These are phyloP conservation scores for Falco peregrinus DNA, from an alignment of 2,797 vertebrate species.

Conservation along the genomic window DNA sequence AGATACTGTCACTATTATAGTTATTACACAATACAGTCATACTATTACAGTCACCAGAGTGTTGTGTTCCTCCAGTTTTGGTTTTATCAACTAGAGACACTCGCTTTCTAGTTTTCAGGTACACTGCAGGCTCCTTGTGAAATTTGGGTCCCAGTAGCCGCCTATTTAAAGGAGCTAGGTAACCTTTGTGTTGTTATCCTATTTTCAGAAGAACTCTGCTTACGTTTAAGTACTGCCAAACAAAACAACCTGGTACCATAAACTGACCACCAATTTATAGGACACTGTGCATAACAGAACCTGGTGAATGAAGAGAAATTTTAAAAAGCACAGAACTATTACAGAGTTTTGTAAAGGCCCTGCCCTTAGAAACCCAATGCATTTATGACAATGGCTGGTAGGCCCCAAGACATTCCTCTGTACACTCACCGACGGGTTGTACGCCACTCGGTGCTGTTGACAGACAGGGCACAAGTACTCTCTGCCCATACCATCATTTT, in stretches of 20 bases:
- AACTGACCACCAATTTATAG: neutral
- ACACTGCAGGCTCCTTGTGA: neutral
- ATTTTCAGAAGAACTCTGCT: neutral
- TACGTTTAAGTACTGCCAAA: neutral
- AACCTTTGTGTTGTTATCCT: neutral
- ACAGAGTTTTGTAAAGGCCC: neutral
- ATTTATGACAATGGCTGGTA: neutral
- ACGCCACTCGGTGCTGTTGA: neutral
- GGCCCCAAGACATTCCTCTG: neutral
- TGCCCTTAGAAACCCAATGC: neutral
- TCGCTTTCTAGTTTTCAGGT: slow-evolving; percentile 18
- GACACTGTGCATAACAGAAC: neutral
- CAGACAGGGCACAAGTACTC: neutral
- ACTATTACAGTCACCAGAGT: neutral
- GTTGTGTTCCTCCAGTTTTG: neutral
- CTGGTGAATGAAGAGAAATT: neutral
- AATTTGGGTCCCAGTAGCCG: neutral
- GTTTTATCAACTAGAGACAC: neutral
- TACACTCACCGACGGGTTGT: neutral
- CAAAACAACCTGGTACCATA: neutral
- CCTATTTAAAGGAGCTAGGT: neutral
- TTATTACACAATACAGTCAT: slow-evolving; percentile 26
- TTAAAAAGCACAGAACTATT: neutral
- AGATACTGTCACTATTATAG: slow-evolving; percentile 3
- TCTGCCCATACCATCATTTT: neutral